Evolutionary conservation across 2,797 vertebrate species (phyloP).

Genomic region (Corythornis leucogaster): DNA sequence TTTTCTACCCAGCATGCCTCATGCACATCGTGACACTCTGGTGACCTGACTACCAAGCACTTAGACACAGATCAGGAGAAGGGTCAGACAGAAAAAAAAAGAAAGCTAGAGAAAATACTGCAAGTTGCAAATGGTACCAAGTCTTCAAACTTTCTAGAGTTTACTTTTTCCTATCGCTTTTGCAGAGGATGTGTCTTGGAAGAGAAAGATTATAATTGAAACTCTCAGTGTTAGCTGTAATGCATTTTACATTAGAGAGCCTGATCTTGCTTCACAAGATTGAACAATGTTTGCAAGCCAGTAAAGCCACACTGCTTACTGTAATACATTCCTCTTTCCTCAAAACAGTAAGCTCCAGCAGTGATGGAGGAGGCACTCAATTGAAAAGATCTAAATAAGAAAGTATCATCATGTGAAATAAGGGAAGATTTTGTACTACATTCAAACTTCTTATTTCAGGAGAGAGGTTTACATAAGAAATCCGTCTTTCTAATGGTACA

Average conservation of each 20-base stretch:
- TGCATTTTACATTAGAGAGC: constrained; percentile 49
- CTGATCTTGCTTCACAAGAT: neutral
- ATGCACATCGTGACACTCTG: rapidly evolving
- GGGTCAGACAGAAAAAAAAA: neutral
- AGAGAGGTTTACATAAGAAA: constrained; percentile 6
- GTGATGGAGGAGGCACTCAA: constrained; percentile 4
- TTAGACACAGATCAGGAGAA: neutral
- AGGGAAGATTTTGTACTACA: constrained; percentile 1
- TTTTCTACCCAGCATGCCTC: neutral
- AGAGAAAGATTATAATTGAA: neutral
- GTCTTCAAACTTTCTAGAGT: neutral
- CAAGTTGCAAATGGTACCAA: neutral
- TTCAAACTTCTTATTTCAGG: neutral
- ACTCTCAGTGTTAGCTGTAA: neutral
- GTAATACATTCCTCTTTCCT: neutral
- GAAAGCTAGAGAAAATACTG: neutral
- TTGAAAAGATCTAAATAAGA: constrained; percentile 33
- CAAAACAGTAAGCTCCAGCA: constrained; percentile 15
- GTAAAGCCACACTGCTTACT: constrained; percentile 4
- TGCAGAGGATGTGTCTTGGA: neutral
- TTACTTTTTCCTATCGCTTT: neutral
- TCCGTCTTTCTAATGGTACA: neutral
- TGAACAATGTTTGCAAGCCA: constrained; percentile 23
- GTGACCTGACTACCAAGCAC: rapidly evolving
- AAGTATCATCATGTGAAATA: constrained; percentile 28